These are phyloP conservation scores for Elysia crispata DNA, from an alignment of 2,888 invertebrate genomes.

Conservation along the genomic window DNA sequence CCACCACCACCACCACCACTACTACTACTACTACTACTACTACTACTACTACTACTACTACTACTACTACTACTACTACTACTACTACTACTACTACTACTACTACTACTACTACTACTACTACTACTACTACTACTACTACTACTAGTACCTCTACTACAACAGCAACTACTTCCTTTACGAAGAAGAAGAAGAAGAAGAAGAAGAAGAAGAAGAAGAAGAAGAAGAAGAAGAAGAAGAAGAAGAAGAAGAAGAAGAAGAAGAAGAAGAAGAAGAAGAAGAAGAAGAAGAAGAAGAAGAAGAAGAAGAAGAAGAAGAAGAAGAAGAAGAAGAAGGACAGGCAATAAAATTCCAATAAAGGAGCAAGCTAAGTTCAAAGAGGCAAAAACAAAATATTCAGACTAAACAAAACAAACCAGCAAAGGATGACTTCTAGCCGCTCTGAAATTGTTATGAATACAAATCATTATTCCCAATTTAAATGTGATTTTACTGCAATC, in stretches of 20 bases:
- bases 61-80: constrained; percentile 29
- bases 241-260: background rate
- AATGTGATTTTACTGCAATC: no score
- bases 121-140: constrained; percentile 9
- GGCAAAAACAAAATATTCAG: no score
- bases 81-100: constrained; percentile 25
- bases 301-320: background rate
- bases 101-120: constrained; percentile 12
- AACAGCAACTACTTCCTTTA: no score
- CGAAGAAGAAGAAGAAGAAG: background rate
- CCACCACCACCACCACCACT: no score
- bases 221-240: background rate
- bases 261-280: background rate
- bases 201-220: background rate
- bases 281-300: background rate
- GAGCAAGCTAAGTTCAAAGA: no score
- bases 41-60: constrained; percentile 31
- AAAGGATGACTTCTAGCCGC: no score
- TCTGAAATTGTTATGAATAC: no score
- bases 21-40: constrained; percentile 24
- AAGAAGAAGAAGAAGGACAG: background rate
- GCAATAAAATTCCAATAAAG: background rate
- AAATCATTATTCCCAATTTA: no score
- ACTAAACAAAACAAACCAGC: no score
- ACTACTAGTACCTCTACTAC: background rate